phyloP scores from a whole-genome alignment of 2,888 invertebrate species.

The Cylloceria caligata region DNA sequence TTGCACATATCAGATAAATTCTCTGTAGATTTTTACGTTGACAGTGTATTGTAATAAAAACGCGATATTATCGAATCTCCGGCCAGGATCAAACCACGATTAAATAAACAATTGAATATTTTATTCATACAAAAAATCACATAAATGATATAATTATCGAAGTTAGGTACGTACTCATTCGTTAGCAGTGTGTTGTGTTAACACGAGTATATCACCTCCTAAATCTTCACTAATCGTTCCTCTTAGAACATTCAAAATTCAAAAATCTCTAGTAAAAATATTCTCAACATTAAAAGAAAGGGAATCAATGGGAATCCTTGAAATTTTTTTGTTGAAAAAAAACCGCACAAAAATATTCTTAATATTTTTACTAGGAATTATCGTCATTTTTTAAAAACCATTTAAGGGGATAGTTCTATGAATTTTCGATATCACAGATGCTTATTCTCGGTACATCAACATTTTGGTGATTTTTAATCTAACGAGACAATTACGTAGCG shows the following conservation, averaged over 20 bases:
- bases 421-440: no score
- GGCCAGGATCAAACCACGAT: background rate
- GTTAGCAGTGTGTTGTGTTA: slow-evolving; percentile 62
- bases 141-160: slow-evolving; percentile 16
- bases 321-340: background rate
- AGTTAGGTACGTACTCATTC: slow-evolving; percentile 72
- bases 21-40: background rate
- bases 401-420: no score
- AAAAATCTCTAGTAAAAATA: slow-evolving; percentile 18
- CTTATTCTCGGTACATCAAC: no score
- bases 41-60: slow-evolving; percentile 11
- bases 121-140: background rate
- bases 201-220: slow-evolving; percentile 37
- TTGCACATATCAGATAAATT: background rate
- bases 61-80: background rate
- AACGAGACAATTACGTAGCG: no score
- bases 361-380: slow-evolving; percentile 12
- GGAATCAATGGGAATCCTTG: no score
- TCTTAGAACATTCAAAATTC: slow-evolving; percentile 7
- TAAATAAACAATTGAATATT: background rate
- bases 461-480: no score
- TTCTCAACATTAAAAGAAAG: background rate
- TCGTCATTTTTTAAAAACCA: no score
- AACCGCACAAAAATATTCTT: background rate
- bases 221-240: slow-evolving; percentile 39